Evolutionary conservation across 1,140 invertebrate genomes (phyloP), one percentile per base, ranked within the genome.

Genomic region (Drosophila pandora): DNA sequence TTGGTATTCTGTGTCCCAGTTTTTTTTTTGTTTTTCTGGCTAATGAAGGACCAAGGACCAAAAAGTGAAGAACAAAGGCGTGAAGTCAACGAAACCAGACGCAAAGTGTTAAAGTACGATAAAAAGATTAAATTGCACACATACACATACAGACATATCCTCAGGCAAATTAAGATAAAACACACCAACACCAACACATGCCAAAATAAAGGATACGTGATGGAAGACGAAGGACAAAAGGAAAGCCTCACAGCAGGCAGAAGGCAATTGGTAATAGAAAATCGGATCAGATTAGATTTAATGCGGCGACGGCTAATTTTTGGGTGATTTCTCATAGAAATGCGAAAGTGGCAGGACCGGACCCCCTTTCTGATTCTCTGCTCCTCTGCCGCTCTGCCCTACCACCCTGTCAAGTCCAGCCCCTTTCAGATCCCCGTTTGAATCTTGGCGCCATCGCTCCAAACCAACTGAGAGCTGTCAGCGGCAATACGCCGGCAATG

Each of bases 201-300:
- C 3, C n/a, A 3, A 45, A 13, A 45, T 12, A 53, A 53, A 54
- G 59, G n/a, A 50, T 39, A 55, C 63, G 65, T 65, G 57, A 25
- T 22, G 25, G 25, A 64, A 21, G 25, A 2, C 28, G 23, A 9
- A 43, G 52, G 55, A 53, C 37, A 22, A 32, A 59, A 56, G 43
- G 45, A 48, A 50, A 45, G 34, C 54, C 48, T 60, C 43, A 22
- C 56, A 57, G 55, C 43, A 48, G 56, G 28, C 41, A 37, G 25
- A 34, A 37, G 59, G 65, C 76, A 83, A 88, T 82, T 79, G 82
- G 74, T 78, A 88, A 88, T 82, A 88, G 82, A 88, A 88, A 88
- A 88, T 88, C 83, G 83, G 71, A 88, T 88, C 83, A 88, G 83
- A 88, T 88, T 88, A 88, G 83, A 83, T 77, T 89, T 88, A 88